phyloP scores from a whole-genome alignment of 2,888 invertebrate genomes.

The Chaetogeoica ovagalla region DNA sequence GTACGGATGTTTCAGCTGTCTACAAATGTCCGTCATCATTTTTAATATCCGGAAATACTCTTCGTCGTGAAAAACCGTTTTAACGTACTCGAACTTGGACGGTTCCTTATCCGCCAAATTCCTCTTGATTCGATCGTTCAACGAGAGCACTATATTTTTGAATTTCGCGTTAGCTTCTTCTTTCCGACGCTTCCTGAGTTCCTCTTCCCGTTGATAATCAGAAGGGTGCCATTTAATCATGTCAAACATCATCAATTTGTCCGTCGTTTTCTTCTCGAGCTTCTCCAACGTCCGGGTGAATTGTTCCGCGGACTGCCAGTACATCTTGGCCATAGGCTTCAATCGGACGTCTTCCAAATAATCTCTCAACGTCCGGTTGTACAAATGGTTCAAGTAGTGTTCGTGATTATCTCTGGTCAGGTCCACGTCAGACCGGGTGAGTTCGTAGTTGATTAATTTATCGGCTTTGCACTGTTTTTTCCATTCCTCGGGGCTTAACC shows the following conservation, averaged over 20 bases:
- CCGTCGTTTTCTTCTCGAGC: background rate
- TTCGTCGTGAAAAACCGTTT: background rate
- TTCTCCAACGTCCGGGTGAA: background rate
- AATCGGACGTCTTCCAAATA: background rate
- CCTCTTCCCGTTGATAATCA: too few relatives aligned
- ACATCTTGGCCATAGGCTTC: background rate
- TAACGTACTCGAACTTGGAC: background rate
- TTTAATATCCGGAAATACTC: too few relatives aligned
- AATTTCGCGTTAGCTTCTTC: too few relatives aligned
- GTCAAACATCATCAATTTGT: background rate
- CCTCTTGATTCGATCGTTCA: background rate
- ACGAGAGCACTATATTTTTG: background rate
- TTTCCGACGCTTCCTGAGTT: too few relatives aligned
- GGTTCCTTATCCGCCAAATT: background rate
- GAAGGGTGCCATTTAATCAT: too few relatives aligned
- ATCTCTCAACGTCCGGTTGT: background rate
- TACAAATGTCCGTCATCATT: too few relatives aligned
- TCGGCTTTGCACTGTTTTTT: background rate
- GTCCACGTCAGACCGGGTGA: background rate
- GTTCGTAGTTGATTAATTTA: background rate
- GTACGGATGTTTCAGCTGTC: too few relatives aligned
- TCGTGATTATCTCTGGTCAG: background rate
- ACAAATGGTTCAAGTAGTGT: background rate
- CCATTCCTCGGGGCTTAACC: constrained; percentile 23
- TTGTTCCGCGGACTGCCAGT: constrained; percentile 19